Base-by-base conservation (phyloP, 2,888 invertebrate genomes). In the Oegoconia quadripuncta region DNA sequence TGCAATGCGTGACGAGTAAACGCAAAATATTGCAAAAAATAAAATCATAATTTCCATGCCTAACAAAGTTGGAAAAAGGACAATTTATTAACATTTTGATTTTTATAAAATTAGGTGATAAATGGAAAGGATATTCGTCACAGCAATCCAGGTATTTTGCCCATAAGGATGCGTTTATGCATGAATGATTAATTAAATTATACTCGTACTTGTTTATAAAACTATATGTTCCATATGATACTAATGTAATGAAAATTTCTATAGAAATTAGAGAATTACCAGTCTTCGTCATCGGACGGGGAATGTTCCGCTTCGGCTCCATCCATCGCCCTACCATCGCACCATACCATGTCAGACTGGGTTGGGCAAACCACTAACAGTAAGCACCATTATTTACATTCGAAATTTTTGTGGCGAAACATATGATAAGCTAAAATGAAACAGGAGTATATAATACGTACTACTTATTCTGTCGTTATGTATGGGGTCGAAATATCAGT, bases 291-390 rank as follows among this genome's bases (percentile, higher is more conserved):
- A 57, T 91, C 91, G 42, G 92, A 92, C 55, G 91, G 90, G 42
- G 91, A 91, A 70, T 91, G 90, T 44, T 90, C 90, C 22, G 88
- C 91, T 47, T 90, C 90, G 30, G 90, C 90, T 50, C 91, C 91
- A 11, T 89, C 89, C 41, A 84, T 88, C 58, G 88, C 86, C 39
- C 80, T 87, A 50, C 87, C 87, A 44, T 88, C 87, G 52, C 88
- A 88, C 63, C 88, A 88, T 64, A 87, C 81, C 64, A 86, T 94
- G 59, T 93, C 94, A 29, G 96, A 96, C 78, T 96, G 95, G 94
- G 91, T 94, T 79, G 96, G 95, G 42, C 92, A 95, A 46, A 96
- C 96, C 29, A 95, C 96, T 57, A 96, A 96, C 76, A 95, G 95
- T 89, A 88, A 86, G 77, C 64, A 67, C 60, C 48, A 43, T 52